Evolutionary conservation across 1,140 invertebrate species (phyloP).

Genomic region (Hyposmocoma kahamanoa): DNA sequence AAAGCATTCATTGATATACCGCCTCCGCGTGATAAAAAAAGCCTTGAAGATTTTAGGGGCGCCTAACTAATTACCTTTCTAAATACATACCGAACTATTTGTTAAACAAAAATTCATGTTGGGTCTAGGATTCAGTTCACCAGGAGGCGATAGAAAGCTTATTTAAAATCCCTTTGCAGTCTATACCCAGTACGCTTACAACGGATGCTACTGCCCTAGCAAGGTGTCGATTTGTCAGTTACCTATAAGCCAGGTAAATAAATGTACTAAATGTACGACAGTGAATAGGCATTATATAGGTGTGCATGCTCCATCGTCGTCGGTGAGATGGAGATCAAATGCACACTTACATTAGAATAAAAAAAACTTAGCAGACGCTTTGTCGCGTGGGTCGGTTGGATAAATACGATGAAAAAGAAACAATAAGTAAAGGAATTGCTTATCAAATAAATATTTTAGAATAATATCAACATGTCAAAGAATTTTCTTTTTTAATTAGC

Average conservation of each 20-base stretch:
- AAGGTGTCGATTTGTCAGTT: constrained; percentile 1
- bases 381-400: constrained; percentile 29
- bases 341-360: too few species aligned
- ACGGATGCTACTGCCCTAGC: constrained; percentile 9
- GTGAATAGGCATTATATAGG: too few species aligned
- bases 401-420: constrained; percentile 10
- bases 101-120: constrained; percentile 28
- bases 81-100: constrained; percentile 38
- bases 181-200: constrained; percentile 38
- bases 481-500: too few species aligned
- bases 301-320: too few species aligned
- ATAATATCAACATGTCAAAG: constrained; percentile 10
- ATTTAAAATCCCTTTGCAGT: constrained; percentile 52
- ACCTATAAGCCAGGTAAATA: constrained; percentile 32
- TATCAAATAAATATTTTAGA: constrained; percentile 8
- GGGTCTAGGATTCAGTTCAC: constrained; percentile 23
- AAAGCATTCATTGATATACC: constrained; percentile 8
- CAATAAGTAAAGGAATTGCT: constrained; percentile 1
- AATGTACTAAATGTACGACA: too few species aligned
- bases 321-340: too few species aligned
- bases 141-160: constrained; percentile 25
- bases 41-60: constrained; percentile 25
- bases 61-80: constrained; percentile 35
- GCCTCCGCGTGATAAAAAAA: constrained; percentile 1
- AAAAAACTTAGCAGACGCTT: constrained; percentile 51